Percentiles rank a stretch among this genome's conserved stretches.
Evolutionary conservation across 2,113 vertebrate species (phyloP).

Genomic region (Ammospiza caudacuta): DNA sequence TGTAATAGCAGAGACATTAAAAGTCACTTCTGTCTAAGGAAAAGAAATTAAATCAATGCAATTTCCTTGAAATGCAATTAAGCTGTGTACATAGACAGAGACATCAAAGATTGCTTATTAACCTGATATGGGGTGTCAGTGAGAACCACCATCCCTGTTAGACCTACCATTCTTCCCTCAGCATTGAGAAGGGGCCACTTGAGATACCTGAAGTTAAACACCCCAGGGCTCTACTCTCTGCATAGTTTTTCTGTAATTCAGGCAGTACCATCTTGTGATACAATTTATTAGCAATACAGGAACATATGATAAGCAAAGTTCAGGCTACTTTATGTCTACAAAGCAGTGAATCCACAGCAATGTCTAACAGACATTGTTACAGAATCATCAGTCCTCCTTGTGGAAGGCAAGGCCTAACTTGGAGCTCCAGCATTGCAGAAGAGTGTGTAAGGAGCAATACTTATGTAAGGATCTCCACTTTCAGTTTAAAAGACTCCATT

Average conservation of each 20-base stretch:
- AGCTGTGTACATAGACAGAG: neutral
- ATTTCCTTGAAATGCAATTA: neutral
- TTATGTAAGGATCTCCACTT: neutral
- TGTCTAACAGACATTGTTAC: neutral
- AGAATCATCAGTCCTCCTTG: neutral
- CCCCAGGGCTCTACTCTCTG: neutral
- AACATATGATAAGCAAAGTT: neutral
- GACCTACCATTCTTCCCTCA: neutral
- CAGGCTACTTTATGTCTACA: rapidly evolving
- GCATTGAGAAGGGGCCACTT: neutral
- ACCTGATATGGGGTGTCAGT: neutral
- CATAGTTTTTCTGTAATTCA: constrained; percentile 4
- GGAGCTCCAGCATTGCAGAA: neutral
- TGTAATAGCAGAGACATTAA: neutral
- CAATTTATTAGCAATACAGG: neutral
- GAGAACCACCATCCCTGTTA: neutral
- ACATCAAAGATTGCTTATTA: neutral
- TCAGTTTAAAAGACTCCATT: neutral
- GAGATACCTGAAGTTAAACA: neutral
- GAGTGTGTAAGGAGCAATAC: neutral
- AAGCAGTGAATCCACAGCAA: neutral
- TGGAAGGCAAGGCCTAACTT: neutral
- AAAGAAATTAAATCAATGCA: neutral
- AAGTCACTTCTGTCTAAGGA: neutral
- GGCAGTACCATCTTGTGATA: neutral